A percentile compares a stretch with the other conserved stretches of the same genome.
Conservation (phyloP, 2,113 vertebrate genomes). For the Labrus mixtus region DNA sequence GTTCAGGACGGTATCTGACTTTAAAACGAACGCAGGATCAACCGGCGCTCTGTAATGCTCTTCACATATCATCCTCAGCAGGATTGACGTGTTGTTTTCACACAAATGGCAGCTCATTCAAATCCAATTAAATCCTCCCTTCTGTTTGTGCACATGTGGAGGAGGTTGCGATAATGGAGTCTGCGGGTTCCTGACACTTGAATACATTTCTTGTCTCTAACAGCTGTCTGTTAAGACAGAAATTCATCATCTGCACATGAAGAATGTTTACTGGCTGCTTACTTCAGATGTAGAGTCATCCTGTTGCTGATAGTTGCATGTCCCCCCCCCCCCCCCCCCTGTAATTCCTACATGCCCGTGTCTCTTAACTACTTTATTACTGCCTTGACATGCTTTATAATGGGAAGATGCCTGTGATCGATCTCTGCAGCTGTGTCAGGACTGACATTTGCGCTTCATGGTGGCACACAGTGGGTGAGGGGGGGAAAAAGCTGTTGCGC, state of each 20-base stretch:
- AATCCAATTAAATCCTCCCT: slow-evolving; percentile 71
- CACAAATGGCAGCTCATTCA: slow-evolving; percentile 67
- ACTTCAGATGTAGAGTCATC: slow-evolving; percentile 26
- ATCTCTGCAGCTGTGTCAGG: slow-evolving; percentile 40
- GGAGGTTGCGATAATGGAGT: slow-evolving; percentile 50
- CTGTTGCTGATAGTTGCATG: slow-evolving; percentile 39
- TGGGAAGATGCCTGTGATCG: slow-evolving; percentile 52
- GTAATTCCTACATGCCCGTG: slow-evolving; percentile 26
- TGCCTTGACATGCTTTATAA: slow-evolving; percentile 43
- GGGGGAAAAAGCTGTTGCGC: slow-evolving; percentile 34
- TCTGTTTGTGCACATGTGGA: slow-evolving; percentile 31
- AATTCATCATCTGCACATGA: slow-evolving; percentile 45
- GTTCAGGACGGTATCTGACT: background rate
- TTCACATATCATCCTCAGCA: slow-evolving; percentile 25
- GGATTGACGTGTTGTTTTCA: slow-evolving; percentile 58
- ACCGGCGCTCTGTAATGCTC: background rate
- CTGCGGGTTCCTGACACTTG: slow-evolving; percentile 39
- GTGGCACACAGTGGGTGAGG: slow-evolving; percentile 24
- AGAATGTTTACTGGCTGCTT: slow-evolving; percentile 29
- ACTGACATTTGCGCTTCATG: slow-evolving; percentile 36
- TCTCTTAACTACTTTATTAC: slow-evolving; percentile 40
- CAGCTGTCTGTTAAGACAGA: slow-evolving; percentile 44
- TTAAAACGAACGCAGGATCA: background rate
- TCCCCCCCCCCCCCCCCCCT: no score
- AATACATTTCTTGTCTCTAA: slow-evolving; percentile 57